phyloP scores from a whole-genome alignment of 2,113 vertebrate species.

The human (Homo sapiens) region GRCh38 chrX:26979001-26979500 shows the following conservation, averaged over 20 bases:
- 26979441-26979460: background rate
- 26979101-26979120: background rate
- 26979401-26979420: slow-evolving; percentile 36
- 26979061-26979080: background rate
- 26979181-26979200: too few species aligned
- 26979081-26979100: background rate
- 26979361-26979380: background rate
- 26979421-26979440: background rate
- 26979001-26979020: background rate
- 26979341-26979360: background rate
- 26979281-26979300: background rate
- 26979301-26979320: background rate
- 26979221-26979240: background rate
- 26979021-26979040: background rate
- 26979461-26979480: background rate
- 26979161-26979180: background rate
- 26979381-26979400: slow-evolving; percentile 31
- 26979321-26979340: background rate
- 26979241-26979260: background rate
- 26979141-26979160: background rate
- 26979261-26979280: background rate
- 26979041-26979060: background rate
- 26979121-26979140: slow-evolving; percentile 23
- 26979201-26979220: background rate
- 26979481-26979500: background rate